Conservation (phyloP, 2,888 invertebrate species). For the Pemphredon lugubris region DNA sequence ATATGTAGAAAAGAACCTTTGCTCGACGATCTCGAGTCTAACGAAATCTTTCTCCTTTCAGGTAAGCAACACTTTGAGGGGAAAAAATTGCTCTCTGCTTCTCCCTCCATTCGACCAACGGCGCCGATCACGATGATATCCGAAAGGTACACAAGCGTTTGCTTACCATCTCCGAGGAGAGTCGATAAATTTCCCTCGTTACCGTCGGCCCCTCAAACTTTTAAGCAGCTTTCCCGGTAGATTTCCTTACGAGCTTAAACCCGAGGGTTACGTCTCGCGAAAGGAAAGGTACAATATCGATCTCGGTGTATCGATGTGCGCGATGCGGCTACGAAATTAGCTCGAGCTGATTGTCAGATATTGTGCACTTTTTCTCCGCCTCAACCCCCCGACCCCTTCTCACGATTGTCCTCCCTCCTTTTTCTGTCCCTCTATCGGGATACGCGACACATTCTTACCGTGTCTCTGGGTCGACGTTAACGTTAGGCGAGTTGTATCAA, state of each 20-base stretch:
- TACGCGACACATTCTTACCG: too few relatives aligned
- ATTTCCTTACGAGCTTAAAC: conserved; percentile 43
- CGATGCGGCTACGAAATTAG: conserved; percentile 50
- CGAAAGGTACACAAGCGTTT: conserved; percentile 38
- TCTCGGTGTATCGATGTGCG: conserved; percentile 43
- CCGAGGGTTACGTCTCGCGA: conserved; percentile 33
- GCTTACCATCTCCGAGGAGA: not conserved
- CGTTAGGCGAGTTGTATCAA: too few relatives aligned
- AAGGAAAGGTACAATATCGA: conserved; percentile 56
- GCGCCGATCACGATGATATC: conserved; percentile 19
- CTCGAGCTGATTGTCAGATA: conserved; percentile 6
- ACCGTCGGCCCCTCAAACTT: conserved; percentile 22
- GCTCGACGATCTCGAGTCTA: not conserved
- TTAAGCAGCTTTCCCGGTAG: conserved; percentile 46
- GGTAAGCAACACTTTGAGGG: conserved; percentile 57
- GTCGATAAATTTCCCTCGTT: conserved; percentile 34
- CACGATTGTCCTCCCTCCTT: too few relatives aligned
- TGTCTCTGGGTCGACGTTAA: too few relatives aligned
- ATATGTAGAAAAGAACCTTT: not conserved
- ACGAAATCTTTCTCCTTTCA: conserved; percentile 36
- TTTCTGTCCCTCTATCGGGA: too few relatives aligned
- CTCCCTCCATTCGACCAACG: too few relatives aligned
- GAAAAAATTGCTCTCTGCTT: too few relatives aligned
- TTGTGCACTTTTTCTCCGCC: too few relatives aligned
- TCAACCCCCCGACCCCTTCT: too few relatives aligned